Evolutionary conservation across 92 coral and sea anemone species (phyloP).

Genomic region (Ricordea florida): DNA sequence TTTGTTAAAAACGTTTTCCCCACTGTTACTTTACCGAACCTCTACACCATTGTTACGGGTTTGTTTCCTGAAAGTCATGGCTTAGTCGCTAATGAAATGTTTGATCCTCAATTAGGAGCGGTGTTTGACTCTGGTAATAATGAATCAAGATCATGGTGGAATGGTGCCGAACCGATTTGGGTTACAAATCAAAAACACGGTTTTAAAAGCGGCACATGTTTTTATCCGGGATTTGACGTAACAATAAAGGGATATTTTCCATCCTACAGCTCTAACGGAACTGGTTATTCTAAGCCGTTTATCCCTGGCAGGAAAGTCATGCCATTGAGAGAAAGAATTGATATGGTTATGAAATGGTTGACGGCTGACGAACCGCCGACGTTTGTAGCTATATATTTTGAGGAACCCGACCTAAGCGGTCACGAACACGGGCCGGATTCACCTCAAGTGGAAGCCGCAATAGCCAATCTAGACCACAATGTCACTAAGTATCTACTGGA

Average conservation of each 20-base stretch:
- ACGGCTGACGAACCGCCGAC: conserved; percentile 66
- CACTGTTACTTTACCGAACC: conserved; percentile 75
- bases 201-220: conserved; percentile 72
- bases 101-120: conserved; percentile 76
- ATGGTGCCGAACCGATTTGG: conserved; percentile 88
- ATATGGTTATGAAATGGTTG: conserved; percentile 70
- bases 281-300: conserved; percentile 48
- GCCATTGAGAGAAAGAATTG: conserved; percentile 69
- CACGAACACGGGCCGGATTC: conserved; percentile 74
- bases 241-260: conserved; percentile 64
- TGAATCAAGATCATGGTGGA: conserved; percentile 91
- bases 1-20: conserved; percentile 82
- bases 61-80: conserved; percentile 92
- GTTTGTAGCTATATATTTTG: conserved; percentile 71
- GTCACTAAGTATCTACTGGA: conserved; percentile 66
- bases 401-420: conserved; percentile 45
- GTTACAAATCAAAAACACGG: conserved; percentile 87
- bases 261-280: conserved; percentile 38
- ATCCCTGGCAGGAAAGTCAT: conserved; percentile 9
- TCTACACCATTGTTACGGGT: conserved; percentile 81
- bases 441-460: conserved; percentile 19
- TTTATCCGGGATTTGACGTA: conserved; percentile 85
- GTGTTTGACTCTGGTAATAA: conserved; percentile 51
- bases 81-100: conserved; percentile 71
- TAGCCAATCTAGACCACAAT: conserved; percentile 32